Base-by-base conservation (phyloP, 2,113 vertebrate genomes). In the Serinus canaria region DNA sequence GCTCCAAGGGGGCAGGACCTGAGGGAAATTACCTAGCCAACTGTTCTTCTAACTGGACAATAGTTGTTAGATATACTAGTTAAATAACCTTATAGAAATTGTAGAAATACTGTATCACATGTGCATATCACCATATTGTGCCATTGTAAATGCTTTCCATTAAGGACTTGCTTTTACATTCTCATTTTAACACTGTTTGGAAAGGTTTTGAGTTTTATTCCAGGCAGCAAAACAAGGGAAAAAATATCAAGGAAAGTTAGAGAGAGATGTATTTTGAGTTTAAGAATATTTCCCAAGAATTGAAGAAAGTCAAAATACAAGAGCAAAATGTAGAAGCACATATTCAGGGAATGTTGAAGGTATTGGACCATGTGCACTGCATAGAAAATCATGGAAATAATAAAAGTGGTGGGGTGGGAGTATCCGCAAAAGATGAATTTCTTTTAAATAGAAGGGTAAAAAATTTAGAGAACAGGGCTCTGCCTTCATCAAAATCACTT, bases 401-500 rank as follows among this genome's bases (percentile, higher is more conserved):
- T 67, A 15, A 35, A 89, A 74, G 6, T 69, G 18, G 17, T 60
- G n/a, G 5, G 8, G 15, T 33, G 35, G 47, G 21, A 73, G 11
- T 70, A 43, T 87, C 86, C 81, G 14, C 16, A 46, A 28, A 78
- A 78, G 47, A 68, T 68, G 19, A 2, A 7, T 64, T 84, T 56
- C 25, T 60, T 81, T 91, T 50, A 84, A 77, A 55, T 46, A 39
- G 35, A 60, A 78, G 50, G 20, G 7, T 73, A 55, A 46, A 62
- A 33, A 62, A 1, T 74, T 11, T 79, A 24, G n/a, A 79, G 24
- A 69, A 18, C 17, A 56, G 41, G 21, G 18, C 22, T 75, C 14
- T 79, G 21, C 25, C 68, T 95, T 87, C 49, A 79, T 72, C 24
- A 64, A 72, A 92, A 79, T 68, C 7, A 25, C 53, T 91, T 77